Percentiles rank a stretch among this genome's conserved stretches.
Conservation (phyloP, 37 sponge, comb jelly and placozoan genomes). For the Crambe crambe region DNA sequence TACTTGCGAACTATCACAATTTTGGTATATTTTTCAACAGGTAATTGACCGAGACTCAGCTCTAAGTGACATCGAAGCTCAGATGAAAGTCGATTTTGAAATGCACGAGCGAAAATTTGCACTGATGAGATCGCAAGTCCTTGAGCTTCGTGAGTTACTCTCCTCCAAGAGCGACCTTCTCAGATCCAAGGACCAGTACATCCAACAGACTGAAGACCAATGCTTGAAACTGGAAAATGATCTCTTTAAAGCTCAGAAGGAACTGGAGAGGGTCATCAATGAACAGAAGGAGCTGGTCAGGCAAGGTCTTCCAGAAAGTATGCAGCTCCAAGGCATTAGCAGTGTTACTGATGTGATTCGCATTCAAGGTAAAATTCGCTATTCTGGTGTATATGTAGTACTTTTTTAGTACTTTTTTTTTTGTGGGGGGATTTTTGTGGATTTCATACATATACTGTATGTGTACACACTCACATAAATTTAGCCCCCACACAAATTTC, state of each 20-base stretch:
- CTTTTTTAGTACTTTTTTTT: too few relatives aligned
- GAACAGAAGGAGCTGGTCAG: slow-evolving; percentile 29
- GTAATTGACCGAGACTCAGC: slow-evolving; percentile 56
- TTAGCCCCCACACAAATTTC: too few relatives aligned
- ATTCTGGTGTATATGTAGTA: too few relatives aligned
- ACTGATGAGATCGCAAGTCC: slow-evolving; percentile 20
- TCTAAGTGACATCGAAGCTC: slow-evolving; percentile 50
- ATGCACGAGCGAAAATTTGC: slow-evolving; percentile 42
- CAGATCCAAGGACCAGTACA: slow-evolving; percentile 33
- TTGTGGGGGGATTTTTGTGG: too few relatives aligned
- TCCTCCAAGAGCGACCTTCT: slow-evolving; percentile 14
- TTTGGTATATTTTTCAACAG: too few relatives aligned
- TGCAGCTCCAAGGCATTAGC: slow-evolving; percentile 8
- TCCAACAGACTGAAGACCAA: slow-evolving; percentile 31
- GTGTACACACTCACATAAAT: slow-evolving; percentile 6
- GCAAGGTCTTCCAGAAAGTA: slow-evolving; percentile 18
- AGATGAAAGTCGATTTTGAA: slow-evolving; percentile 55
- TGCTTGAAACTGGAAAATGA: slow-evolving; percentile 19
- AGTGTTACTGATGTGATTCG: slow-evolving; percentile 21
- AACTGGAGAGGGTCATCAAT: slow-evolving; percentile 31
- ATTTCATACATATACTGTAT: too few relatives aligned
- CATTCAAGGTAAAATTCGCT: slow-evolving; percentile 25
- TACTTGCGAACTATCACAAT: background rate
- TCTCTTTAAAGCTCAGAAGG: slow-evolving; percentile 25
- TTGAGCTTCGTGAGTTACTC: slow-evolving; percentile 34